Evolutionary conservation across 2,888 invertebrate genomes (phyloP).

Genomic region (Drosophila anceps): DNA sequence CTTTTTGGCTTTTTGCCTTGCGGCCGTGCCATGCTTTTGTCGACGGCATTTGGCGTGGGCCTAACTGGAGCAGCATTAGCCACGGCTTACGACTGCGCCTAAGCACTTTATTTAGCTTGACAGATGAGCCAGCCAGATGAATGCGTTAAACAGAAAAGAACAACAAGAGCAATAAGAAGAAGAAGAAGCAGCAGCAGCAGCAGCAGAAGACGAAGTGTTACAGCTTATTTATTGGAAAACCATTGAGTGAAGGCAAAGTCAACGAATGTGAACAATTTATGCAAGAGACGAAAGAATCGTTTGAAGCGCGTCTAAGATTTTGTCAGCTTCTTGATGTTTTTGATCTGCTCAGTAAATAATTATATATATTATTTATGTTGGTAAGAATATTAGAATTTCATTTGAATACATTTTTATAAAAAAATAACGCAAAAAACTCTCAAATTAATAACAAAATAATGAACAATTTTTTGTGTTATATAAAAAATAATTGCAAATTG

Average conservation of each 20-base stretch:
- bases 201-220: slow-evolving; percentile 1
- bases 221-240: slow-evolving; percentile 32
- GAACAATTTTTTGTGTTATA: no score
- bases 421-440: no score
- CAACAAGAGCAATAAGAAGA: no score
- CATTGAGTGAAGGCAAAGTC: slow-evolving; percentile 1
- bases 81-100: slow-evolving; percentile 59
- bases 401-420: background rate
- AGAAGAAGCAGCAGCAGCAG: background rate
- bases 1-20: slow-evolving; percentile 13
- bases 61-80: slow-evolving; percentile 72
- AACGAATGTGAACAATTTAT: background rate
- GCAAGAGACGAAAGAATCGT: background rate
- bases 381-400: background rate
- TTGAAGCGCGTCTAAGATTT: background rate
- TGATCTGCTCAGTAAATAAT: background rate
- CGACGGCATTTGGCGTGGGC: slow-evolving; percentile 57
- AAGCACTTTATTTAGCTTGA: slow-evolving; percentile 68
- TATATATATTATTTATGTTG: background rate
- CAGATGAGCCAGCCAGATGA: slow-evolving; percentile 12
- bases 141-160: background rate
- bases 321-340: no score
- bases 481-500: no score
- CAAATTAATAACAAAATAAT: no score
- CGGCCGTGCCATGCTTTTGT: slow-evolving; percentile 26